Conservation (phyloP, 2,888 invertebrate genomes). For the Chaetogeoica ovagalla region DNA sequence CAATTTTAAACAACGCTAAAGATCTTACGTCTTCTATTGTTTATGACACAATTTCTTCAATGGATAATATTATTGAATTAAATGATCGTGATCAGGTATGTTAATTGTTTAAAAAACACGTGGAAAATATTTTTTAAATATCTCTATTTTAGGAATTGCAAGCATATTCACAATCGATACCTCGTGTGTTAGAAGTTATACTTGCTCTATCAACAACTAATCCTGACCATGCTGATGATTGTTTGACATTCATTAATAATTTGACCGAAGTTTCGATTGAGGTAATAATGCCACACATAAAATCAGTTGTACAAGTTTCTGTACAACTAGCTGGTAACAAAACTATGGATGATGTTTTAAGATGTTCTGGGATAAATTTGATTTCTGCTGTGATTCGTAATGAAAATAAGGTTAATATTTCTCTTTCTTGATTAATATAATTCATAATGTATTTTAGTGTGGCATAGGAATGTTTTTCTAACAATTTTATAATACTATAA, state of each 20-base stretch:
- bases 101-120: background rate
- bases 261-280: constrained; percentile 43
- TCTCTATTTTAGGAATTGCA: constrained; percentile 24
- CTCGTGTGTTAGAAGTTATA: constrained; percentile 30
- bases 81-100: constrained; percentile 13
- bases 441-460: background rate
- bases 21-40: constrained; percentile 25
- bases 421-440: background rate
- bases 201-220: constrained; percentile 37
- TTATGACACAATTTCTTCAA: constrained; percentile 35
- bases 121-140: background rate
- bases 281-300: constrained; percentile 33
- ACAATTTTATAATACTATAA: no score
- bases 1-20: constrained; percentile 1
- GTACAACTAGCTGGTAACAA: constrained; percentile 41
- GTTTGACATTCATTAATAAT: constrained; percentile 22
- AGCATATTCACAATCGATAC: constrained; percentile 31
- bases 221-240: constrained; percentile 37
- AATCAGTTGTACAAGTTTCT: constrained; percentile 44
- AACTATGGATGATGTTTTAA: constrained; percentile 31
- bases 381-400: constrained; percentile 35
- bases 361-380: constrained; percentile 37
- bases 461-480: background rate
- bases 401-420: constrained; percentile 39
- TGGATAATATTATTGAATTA: constrained; percentile 45